Evolutionary conservation across 2,113 vertebrate genomes (phyloP).

Genomic region (Marmota flaviventris): DNA sequence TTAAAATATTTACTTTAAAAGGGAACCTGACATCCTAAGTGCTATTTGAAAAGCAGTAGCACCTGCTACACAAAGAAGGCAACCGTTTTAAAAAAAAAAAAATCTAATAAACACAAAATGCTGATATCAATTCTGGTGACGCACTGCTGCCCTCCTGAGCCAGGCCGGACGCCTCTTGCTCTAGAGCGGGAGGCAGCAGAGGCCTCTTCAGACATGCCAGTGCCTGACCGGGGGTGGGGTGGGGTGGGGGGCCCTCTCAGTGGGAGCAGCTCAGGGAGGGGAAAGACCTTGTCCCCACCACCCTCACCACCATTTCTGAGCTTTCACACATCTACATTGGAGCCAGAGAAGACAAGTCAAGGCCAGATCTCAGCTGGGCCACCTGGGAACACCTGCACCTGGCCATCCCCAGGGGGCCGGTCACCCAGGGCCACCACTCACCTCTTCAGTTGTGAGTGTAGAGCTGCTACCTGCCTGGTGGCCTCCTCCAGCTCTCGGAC

Average conservation of each 20-base stretch:
- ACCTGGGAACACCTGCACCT: background rate
- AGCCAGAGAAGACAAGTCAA: background rate
- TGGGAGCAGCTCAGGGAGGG: background rate
- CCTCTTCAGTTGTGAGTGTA: slow-evolving; percentile 96
- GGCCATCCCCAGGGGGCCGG: background rate
- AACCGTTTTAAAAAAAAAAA: background rate
- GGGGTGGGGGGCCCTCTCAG: background rate
- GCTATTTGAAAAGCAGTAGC: background rate
- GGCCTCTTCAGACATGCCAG: accelerated
- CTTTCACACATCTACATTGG: background rate
- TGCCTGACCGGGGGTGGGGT: background rate
- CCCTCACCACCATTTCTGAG: background rate
- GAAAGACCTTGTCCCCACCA: no score
- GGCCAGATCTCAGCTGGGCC: background rate
- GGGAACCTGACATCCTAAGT: background rate
- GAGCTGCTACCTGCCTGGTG: slow-evolving; percentile 91
- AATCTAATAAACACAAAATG: background rate
- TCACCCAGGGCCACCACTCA: slow-evolving; percentile 76
- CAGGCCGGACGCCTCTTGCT: background rate
- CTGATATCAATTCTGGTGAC: accelerated
- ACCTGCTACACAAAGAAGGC: background rate
- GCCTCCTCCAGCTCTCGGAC: slow-evolving; percentile 96
- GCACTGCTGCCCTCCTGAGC: background rate
- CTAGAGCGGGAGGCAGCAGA: background rate
- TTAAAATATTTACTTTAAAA: background rate